phyloP scores from a whole-genome alignment of 2,888 invertebrate genomes.

The Odontomyia ornata region DNA sequence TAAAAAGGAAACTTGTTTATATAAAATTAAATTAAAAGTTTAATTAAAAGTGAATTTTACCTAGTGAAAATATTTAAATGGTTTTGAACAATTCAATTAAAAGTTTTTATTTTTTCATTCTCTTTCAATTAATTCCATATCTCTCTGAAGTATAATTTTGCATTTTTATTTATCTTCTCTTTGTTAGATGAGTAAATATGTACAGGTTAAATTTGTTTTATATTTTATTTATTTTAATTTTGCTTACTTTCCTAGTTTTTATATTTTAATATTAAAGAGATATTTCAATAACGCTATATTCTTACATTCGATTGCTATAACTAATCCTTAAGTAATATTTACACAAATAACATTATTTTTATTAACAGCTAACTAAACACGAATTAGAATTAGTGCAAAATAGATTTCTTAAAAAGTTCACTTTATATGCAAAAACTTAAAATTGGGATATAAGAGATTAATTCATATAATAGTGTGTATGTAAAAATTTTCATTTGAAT shows the following conservation, averaged over 20 bases:
- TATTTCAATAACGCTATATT: constrained; percentile 10
- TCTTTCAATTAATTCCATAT: not conserved
- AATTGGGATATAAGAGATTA: not conserved
- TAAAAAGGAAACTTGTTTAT: too few relatives aligned
- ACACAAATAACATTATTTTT: not conserved
- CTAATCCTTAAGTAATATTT: constrained; percentile 28
- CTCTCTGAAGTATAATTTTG: not conserved
- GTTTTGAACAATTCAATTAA: too few relatives aligned
- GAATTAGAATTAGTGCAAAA: constrained; percentile 14
- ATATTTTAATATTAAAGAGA: constrained; percentile 7
- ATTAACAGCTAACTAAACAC: constrained; percentile 8
- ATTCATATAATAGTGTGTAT: not conserved
- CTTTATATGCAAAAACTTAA: not conserved
- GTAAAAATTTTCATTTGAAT: constrained; percentile 3
- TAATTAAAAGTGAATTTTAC: too few relatives aligned
- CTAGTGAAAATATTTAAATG: too few relatives aligned
- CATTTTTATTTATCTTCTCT: not conserved
- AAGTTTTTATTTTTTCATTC: not conserved
- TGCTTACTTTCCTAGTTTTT: not conserved
- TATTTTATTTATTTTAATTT: not conserved
- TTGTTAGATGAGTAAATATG: constrained; percentile 21
- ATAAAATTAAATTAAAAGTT: too few relatives aligned
- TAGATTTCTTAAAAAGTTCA: constrained; percentile 1
- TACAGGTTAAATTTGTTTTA: constrained; percentile 8
- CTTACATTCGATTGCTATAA: constrained; percentile 7